phyloP scores from a whole-genome alignment of 2,113 vertebrate genomes.

The Turnix velox region DNA sequence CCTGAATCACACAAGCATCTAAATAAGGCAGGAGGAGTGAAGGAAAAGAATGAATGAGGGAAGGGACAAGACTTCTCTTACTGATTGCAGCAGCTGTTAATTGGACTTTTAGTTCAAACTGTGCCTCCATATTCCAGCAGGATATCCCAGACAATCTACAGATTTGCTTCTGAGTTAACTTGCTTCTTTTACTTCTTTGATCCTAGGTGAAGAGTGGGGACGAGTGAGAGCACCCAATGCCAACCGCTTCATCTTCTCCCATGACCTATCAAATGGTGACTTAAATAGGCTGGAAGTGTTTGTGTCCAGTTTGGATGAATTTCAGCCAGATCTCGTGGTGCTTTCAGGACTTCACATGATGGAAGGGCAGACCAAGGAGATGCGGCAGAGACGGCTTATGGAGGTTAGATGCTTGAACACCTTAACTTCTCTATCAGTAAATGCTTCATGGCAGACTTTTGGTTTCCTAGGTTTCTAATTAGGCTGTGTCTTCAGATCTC shows the following conservation, averaged over 20 bases:
- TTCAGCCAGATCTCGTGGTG: slow-evolving; percentile 91
- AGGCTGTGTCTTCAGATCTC: background rate
- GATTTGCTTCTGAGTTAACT: background rate
- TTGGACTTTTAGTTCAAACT: background rate
- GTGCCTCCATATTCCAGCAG: background rate
- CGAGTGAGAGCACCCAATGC: slow-evolving; percentile 83
- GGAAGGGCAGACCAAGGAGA: slow-evolving; percentile 88
- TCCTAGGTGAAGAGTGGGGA: slow-evolving; percentile 88
- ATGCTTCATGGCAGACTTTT: background rate
- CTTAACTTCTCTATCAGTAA: background rate
- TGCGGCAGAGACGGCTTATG: slow-evolving; percentile 82
- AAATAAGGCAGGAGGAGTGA: background rate
- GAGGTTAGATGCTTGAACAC: slow-evolving; percentile 72
- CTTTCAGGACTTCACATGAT: slow-evolving; percentile 98
- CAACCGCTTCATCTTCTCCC: slow-evolving; percentile 98
- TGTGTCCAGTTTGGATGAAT: slow-evolving; percentile 91
- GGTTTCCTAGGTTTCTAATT: background rate
- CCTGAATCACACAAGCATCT: background rate
- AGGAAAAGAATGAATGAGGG: background rate
- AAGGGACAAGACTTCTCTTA: background rate
- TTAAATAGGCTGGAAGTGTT: slow-evolving; percentile 92
- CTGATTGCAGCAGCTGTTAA: background rate
- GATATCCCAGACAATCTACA: background rate
- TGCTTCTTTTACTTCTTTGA: background rate
- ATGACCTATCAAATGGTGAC: slow-evolving; percentile 90